Evolutionary conservation across 2,797 vertebrate species (phyloP).

Genomic region (Amniataba percoides): DNA sequence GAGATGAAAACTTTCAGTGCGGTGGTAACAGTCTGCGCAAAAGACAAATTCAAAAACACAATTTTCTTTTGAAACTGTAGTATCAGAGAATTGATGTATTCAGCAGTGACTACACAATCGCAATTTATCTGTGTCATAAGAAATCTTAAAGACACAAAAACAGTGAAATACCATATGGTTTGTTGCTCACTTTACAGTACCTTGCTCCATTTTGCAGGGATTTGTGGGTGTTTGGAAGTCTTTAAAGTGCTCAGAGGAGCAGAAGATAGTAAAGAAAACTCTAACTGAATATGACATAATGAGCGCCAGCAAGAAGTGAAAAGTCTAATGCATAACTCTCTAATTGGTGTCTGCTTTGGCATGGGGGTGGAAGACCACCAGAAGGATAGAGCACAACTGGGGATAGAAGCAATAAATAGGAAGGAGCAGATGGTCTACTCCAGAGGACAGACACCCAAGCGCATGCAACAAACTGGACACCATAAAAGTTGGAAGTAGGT

Average conservation of each 20-base stretch:
- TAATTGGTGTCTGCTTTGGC: slow-evolving; percentile 87
- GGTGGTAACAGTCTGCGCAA: background rate
- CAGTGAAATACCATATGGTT: slow-evolving; percentile 44
- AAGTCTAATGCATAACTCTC: slow-evolving; percentile 82
- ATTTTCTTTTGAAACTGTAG: slow-evolving; percentile 4
- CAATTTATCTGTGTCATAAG: slow-evolving; percentile 2
- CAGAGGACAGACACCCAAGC: slow-evolving; percentile 80
- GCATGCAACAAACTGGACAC: slow-evolving; percentile 80
- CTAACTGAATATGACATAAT: slow-evolving; percentile 79
- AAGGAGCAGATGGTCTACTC: slow-evolving; percentile 86
- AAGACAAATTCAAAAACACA: background rate
- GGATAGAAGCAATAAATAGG: slow-evolving; percentile 85
- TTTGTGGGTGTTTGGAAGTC: slow-evolving; percentile 52
- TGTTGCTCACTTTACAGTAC: slow-evolving; percentile 28
- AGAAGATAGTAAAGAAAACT: slow-evolving; percentile 61
- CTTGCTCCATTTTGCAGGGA: slow-evolving; percentile 28
- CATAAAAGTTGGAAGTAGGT: slow-evolving; percentile 59
- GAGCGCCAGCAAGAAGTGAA: slow-evolving; percentile 77
- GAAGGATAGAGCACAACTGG: slow-evolving; percentile 85
- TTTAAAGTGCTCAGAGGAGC: slow-evolving; percentile 51
- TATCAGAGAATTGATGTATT: slow-evolving; percentile 12
- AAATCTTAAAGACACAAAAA: slow-evolving; percentile 34
- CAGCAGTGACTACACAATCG: slow-evolving; percentile 2
- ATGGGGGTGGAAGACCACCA: slow-evolving; percentile 84
- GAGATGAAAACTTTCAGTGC: slow-evolving; percentile 1